Conservation (phyloP, 2,113 vertebrate genomes). For the Eulemur macaco region DNA sequence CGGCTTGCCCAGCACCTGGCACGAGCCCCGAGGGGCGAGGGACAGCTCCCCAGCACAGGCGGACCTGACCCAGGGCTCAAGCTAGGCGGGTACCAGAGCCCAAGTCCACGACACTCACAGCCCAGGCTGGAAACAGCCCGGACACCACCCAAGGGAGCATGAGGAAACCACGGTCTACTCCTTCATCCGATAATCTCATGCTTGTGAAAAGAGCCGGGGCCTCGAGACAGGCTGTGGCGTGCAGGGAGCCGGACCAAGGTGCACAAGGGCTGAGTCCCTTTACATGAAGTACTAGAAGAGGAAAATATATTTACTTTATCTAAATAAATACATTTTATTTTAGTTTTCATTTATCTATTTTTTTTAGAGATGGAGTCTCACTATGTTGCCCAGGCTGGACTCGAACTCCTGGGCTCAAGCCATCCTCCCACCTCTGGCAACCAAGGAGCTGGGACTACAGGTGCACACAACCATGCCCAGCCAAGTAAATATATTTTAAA, state of each 20-base stretch:
- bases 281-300: fast-evolving
- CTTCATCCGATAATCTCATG: too few relatives aligned
- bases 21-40: neutral
- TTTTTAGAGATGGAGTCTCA: too few relatives aligned
- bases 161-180: neutral
- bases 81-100: too few relatives aligned
- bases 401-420: too few relatives aligned
- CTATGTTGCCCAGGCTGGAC: too few relatives aligned
- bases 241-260: neutral
- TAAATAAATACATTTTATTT: neutral
- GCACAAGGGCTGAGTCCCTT: neutral
- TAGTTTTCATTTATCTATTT: too few relatives aligned
- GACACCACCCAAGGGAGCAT: neutral
- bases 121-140: neutral
- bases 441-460: too few relatives aligned
- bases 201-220: neutral
- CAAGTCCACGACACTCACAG: neutral
- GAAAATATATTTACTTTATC: neutral
- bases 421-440: too few relatives aligned
- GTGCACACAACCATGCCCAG: too few relatives aligned
- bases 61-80: neutral
- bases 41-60: neutral
- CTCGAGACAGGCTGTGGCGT: neutral
- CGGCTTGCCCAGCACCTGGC: too few relatives aligned
- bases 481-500: neutral